These are phyloP conservation scores for Galaxias olidus DNA, from an alignment of 2,797 vertebrate genomes.

Conservation along the genomic window DNA sequence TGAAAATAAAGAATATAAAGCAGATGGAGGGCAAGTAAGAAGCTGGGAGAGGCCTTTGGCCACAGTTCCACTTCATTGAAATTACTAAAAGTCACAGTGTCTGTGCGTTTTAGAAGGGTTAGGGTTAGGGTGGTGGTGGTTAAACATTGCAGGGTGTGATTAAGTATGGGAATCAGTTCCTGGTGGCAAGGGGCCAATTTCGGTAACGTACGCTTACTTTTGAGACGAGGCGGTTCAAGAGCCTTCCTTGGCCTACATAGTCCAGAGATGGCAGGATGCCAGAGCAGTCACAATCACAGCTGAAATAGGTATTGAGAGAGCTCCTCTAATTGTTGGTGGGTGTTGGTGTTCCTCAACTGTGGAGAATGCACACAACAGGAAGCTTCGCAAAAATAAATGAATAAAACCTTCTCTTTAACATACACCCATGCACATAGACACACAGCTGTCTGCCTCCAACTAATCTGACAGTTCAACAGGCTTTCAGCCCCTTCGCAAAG, in stretches of 20 bases:
- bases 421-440: too few relatives aligned
- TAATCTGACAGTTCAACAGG: neutral
- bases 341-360: too few relatives aligned
- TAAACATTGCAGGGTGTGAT: constrained; percentile 24
- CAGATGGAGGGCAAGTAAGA: too few relatives aligned
- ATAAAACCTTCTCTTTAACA: too few relatives aligned
- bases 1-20: too few relatives aligned
- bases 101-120: neutral
- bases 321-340: too few relatives aligned
- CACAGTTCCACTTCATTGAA: too few relatives aligned
- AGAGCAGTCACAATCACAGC: too few relatives aligned
- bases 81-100: neutral
- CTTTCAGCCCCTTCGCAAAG: neutral
- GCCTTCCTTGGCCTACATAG: constrained; percentile 57
- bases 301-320: too few relatives aligned
- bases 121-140: neutral
- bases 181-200: constrained; percentile 27
- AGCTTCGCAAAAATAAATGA: too few relatives aligned
- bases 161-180: constrained; percentile 9
- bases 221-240: constrained; percentile 36
- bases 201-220: neutral
- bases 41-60: too few relatives aligned
- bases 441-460: neutral
- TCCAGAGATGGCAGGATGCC: neutral
- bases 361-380: too few relatives aligned